Base-by-base conservation (phyloP, 2,113 vertebrate species). In the Eira barbara region DNA sequence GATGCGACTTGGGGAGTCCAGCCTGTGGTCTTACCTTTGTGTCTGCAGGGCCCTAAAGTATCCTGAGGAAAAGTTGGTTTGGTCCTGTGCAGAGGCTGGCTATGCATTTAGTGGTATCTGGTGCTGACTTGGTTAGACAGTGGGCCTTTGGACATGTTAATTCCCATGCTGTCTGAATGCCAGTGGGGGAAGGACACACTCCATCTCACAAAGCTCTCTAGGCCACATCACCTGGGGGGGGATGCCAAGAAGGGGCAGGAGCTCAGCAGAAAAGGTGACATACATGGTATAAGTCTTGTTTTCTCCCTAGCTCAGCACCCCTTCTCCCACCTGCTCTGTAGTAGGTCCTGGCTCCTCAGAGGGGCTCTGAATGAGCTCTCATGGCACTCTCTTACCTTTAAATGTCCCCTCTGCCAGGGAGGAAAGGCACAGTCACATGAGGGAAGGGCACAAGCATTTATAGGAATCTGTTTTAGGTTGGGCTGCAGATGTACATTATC, bases 231-330 rank as follows among this genome's bases (percentile, higher is more conserved):
- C n/a, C 36, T 31, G 65, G 23, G 63, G 21, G 21, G 3, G 42
- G 25, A 6, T 1, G 6, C 14, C 1, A 27, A 13, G 14, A 18
- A 52, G 57, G 45, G 6, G 25, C 29, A 55, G 25, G 29, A 9
- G 5, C 14, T 36, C 14, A 18, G 61, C 15, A 47, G 78, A 23
- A 89, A 90, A 57, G 63, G 29, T 42, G 31, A 7, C 4, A 23
- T 10, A 31, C 1, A 13, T 9, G 36, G 4, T 23, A 7, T 4
- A 20, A 45, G 31, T 73, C 9, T 27, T 55, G 36, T 4, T 67
- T 12, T 17, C 21, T 45, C 42, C 55, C 3, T 4, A 47, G 11
- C 29, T n/a, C 29, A 21, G n/a, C 0, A 17, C 20, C 1, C 1
- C 17, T 61, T 63, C 34, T 34, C 59, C n/a, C 1, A 11, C 18